A percentile compares a stretch with the other conserved stretches of the same genome.
Evolutionary conservation across 1,140 invertebrate genomes (phyloP).

Genomic region (Drosophila repletoides): DNA sequence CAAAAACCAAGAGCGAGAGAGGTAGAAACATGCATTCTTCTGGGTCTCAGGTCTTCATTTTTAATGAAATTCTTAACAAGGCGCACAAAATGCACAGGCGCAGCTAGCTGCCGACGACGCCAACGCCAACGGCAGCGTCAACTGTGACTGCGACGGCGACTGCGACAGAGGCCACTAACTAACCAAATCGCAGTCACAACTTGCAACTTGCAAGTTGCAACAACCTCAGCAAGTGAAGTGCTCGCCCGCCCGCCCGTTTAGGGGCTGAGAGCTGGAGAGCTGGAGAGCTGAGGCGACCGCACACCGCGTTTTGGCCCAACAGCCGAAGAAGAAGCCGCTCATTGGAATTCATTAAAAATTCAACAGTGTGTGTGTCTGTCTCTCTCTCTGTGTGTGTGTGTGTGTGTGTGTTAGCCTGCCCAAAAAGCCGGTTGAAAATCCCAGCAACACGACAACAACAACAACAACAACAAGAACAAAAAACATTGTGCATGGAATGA

Average conservation of each 20-base stretch:
- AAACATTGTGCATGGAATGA: constrained; percentile 72
- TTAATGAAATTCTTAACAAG: constrained; percentile 82
- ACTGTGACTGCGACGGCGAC: too few relatives aligned
- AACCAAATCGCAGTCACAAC: constrained; percentile 69
- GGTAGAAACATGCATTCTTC: constrained; percentile 64
- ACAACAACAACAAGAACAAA: constrained; percentile 22
- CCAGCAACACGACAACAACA: constrained; percentile 24
- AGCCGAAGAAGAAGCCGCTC: constrained; percentile 51
- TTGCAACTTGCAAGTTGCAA: constrained; percentile 17
- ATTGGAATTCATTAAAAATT: constrained; percentile 82
- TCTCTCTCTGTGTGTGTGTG: constrained; percentile 15
- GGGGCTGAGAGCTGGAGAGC: constrained; percentile 43
- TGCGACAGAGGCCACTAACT: constrained; percentile 56
- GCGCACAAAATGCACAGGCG: constrained; percentile 73
- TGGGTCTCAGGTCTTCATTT: constrained; percentile 81
- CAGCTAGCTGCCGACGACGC: constrained; percentile 29
- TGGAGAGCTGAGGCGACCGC: constrained; percentile 53
- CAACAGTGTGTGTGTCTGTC: constrained; percentile 47
- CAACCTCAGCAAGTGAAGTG: constrained; percentile 52
- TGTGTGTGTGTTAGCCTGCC: constrained; percentile 48
- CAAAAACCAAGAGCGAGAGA: constrained; percentile 49
- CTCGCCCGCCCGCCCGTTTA: constrained; percentile 66
- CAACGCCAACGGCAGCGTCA: constrained; percentile 27
- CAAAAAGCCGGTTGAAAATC: constrained; percentile 71
- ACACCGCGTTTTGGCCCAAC: constrained; percentile 72